Conservation (phyloP, 2,888 invertebrate species). For the Cosmia pyralina region DNA sequence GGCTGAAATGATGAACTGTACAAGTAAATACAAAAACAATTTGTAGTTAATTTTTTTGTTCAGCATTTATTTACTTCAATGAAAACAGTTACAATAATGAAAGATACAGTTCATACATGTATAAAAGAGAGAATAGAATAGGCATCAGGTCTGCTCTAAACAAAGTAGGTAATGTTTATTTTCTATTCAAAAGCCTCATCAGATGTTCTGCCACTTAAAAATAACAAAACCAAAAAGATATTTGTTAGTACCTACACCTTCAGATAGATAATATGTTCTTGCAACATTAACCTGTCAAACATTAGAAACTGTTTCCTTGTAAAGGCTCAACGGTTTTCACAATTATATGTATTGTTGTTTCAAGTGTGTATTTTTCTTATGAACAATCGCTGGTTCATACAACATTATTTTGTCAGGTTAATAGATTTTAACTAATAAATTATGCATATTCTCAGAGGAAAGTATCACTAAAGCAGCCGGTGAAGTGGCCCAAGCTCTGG, state of each 20-base stretch:
- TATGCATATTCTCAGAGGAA: constrained; percentile 73
- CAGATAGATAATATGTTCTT: neutral
- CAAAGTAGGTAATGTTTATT: neutral
- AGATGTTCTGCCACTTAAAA: neutral
- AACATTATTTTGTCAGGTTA: neutral
- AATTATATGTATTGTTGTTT: neutral
- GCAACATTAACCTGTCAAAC: no score
- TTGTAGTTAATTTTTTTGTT: neutral
- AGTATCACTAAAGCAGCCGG: constrained; percentile 91
- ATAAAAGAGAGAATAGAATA: neutral
- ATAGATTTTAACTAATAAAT: neutral
- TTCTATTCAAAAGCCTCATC: neutral
- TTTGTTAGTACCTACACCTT: neutral
- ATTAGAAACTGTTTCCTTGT: neutral
- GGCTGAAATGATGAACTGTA: no score
- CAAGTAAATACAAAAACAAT: no score
- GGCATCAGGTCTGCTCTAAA: neutral
- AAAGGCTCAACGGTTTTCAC: no score
- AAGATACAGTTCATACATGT: neutral
- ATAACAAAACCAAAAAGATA: neutral
- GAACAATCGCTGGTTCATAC: neutral
- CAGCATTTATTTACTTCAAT: neutral
- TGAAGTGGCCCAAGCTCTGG: constrained; percentile 92
- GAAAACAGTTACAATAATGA: neutral
- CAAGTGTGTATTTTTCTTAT: neutral